These are phyloP conservation scores for Hesperophylax magnus DNA, from an alignment of 1,140 invertebrate species.

Conservation along the genomic window DNA sequence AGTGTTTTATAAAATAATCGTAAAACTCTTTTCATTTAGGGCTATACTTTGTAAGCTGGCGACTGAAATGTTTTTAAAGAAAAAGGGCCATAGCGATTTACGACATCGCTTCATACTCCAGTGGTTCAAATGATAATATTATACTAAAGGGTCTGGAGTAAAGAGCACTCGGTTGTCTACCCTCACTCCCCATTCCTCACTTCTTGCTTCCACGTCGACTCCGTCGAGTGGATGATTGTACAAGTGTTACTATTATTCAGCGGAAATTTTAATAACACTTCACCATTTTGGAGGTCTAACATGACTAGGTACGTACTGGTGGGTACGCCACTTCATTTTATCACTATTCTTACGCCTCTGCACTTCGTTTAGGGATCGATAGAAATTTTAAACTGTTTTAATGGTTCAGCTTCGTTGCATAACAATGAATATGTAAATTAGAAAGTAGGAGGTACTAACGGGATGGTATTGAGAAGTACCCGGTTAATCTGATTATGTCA, in stretches of 20 bases:
- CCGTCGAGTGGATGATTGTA: conserved; percentile 36
- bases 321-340: too few species aligned
- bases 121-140: conserved; percentile 46
- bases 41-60: conserved; percentile 20
- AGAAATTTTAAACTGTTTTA: too few species aligned
- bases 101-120: conserved; percentile 45
- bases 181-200: too few species aligned
- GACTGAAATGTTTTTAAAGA: conserved; percentile 27
- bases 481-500: too few species aligned
- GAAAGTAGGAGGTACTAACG: too few species aligned
- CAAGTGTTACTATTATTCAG: conserved; percentile 33
- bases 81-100: conserved; percentile 42
- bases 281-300: background rate
- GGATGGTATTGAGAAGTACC: too few species aligned
- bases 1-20: conserved; percentile 24
- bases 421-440: too few species aligned
- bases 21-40: conserved; percentile 35
- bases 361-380: too few species aligned
- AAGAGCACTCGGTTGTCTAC: conserved; percentile 10
- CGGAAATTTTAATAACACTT: conserved; percentile 15
- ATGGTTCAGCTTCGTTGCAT: too few species aligned
- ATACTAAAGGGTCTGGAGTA: conserved; percentile 27
- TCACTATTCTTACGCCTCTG: too few species aligned
- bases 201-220: conserved; percentile 7
- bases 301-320: background rate